phyloP scores from a whole-genome alignment of 2,888 invertebrate species.

The Orthosia gracilis region DNA sequence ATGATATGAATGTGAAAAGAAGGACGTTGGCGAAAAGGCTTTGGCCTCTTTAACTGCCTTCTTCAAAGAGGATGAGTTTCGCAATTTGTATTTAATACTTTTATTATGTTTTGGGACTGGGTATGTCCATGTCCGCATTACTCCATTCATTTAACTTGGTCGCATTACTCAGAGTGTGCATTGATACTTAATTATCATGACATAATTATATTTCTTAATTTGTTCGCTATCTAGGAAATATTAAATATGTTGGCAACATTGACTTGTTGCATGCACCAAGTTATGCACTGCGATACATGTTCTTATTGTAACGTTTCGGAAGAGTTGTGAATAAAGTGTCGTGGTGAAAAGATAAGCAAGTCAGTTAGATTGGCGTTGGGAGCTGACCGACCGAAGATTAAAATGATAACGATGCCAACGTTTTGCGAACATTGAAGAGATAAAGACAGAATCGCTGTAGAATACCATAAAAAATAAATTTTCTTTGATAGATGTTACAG shows the following conservation, averaged over 20 bases:
- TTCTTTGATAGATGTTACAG: background rate
- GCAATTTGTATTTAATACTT: background rate
- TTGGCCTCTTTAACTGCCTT: background rate
- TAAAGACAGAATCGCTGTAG: constrained; percentile 2
- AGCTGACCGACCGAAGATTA: constrained; percentile 10
- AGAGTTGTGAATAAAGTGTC: background rate
- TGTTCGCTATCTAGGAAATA: background rate
- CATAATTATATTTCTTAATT: background rate
- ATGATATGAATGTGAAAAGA: constrained; percentile 17
- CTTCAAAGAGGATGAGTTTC: background rate
- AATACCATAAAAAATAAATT: no score
- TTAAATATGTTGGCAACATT: background rate
- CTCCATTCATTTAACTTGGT: background rate
- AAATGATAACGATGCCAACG: constrained; percentile 20
- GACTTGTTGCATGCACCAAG: background rate
- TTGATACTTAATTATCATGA: background rate
- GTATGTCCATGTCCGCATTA: background rate
- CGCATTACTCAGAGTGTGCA: background rate
- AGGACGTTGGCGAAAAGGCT: constrained; percentile 6
- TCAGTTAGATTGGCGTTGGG: constrained; percentile 8
- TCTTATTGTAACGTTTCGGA: background rate
- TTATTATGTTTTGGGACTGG: background rate
- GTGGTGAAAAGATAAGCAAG: constrained; percentile 16
- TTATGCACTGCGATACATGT: background rate
- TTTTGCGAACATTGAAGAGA: constrained; percentile 5